A percentile compares a stretch with the other conserved stretches of the same genome.
These are phyloP conservation scores for Acanthosoma haemorrhoidale DNA, from an alignment of 2,888 invertebrate genomes.

Conservation along the genomic window DNA sequence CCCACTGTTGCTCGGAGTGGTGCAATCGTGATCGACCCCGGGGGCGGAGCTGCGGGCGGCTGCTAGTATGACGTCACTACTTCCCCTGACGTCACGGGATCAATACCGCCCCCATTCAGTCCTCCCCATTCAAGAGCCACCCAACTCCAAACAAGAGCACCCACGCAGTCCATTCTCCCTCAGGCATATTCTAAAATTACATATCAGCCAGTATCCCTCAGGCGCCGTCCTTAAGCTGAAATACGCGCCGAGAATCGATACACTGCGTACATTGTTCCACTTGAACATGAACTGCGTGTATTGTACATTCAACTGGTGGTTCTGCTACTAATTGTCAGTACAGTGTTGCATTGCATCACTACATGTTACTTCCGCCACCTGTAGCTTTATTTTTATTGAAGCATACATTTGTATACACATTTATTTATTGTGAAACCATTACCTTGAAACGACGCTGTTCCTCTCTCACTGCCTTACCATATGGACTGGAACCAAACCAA, in stretches of 20 bases:
- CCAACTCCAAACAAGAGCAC: neutral
- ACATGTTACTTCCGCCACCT: neutral
- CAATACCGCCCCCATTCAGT: neutral
- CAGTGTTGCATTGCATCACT: neutral
- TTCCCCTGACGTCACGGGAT: conserved; percentile 16
- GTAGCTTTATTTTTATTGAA: neutral
- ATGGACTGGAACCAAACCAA: too few relatives aligned
- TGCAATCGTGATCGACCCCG: conserved; percentile 13
- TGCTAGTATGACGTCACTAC: neutral
- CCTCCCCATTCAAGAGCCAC: conserved; percentile 1
- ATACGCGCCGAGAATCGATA: too few relatives aligned
- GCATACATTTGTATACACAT: too few relatives aligned
- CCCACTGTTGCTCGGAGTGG: neutral
- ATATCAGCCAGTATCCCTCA: neutral
- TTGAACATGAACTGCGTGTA: too few relatives aligned
- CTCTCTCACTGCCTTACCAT: too few relatives aligned
- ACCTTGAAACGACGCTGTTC: too few relatives aligned
- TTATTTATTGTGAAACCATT: too few relatives aligned
- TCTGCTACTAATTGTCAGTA: neutral
- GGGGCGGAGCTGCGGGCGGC: neutral
- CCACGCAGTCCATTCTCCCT: neutral
- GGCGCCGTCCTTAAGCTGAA: neutral
- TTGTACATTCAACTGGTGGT: neutral
- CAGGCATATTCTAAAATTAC: conserved; percentile 13
- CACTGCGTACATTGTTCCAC: too few relatives aligned